These are phyloP conservation scores for Platycnemis pennipes DNA, from an alignment of 2,888 invertebrate genomes.

Conservation along the genomic window DNA sequence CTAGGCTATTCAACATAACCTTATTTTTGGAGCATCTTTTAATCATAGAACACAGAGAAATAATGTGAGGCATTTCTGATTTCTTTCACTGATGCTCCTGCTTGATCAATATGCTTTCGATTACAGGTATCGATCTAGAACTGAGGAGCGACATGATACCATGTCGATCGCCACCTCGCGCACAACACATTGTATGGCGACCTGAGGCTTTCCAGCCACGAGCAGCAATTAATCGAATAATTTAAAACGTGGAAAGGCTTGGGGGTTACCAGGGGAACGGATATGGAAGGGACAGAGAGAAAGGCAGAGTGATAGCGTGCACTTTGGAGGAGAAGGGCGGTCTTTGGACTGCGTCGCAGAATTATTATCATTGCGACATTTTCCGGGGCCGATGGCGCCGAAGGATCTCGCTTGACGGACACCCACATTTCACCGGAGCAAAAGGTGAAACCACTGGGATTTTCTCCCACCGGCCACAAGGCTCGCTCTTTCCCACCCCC, in stretches of 20 bases:
- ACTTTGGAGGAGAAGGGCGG: not conserved
- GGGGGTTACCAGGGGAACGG: not conserved
- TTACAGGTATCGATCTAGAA: too few species aligned
- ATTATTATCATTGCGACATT: conserved; percentile 57
- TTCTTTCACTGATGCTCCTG: too few species aligned
- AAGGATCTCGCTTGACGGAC: conserved; percentile 25
- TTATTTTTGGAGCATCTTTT: too few species aligned
- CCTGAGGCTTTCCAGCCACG: too few species aligned
- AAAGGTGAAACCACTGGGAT: conserved; percentile 20
- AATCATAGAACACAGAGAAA: too few species aligned
- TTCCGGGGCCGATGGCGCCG: conserved; percentile 29
- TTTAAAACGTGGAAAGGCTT: not conserved
- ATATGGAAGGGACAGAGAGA: not conserved
- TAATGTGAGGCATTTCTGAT: too few species aligned
- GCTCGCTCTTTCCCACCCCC: not conserved
- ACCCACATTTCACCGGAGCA: conserved; percentile 16
- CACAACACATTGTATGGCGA: too few species aligned
- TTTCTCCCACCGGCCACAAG: not conserved
- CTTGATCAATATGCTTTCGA: too few species aligned
- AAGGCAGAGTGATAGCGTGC: not conserved
- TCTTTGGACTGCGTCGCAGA: not conserved
- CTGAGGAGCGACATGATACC: too few species aligned
- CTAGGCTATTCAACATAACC: too few species aligned
- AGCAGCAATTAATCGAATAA: not conserved
- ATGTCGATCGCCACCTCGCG: too few species aligned